Evolutionary conservation across 2,113 vertebrate species (phyloP), one percentile per base, ranked within the genome.

Genomic region (Chrysochloris asiatica): DNA sequence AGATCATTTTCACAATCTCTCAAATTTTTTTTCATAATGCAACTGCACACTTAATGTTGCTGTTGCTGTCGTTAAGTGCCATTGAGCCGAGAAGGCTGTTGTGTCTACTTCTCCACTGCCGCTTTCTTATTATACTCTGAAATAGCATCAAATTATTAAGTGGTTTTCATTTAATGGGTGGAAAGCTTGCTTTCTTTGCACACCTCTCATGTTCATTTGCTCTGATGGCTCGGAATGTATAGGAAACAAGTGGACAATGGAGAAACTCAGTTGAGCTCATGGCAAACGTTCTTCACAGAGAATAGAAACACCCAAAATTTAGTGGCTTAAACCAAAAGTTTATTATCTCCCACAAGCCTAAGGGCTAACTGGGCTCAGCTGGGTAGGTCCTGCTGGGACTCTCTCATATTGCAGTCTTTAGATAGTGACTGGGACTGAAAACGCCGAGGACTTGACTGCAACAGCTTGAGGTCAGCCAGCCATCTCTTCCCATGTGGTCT

Each of bases 161-260:
- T 28, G 12, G 19, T 79, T 81, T 75, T 67, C 50, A 80, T 61
- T 36, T 3, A 4, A 19, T 52, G 45, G 9, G 36, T 30, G 2
- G n/a, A 50, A 71, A 38, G 52, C 59, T 50, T 77, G 71, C 41
- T 84, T 41, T 76, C 22, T 61, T 59, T 41, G 10, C 47, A 59
- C 21, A 26, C 24, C 28, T 77, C 28, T 67, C n/a, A 24, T 54
- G n/a, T n/a, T 69, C 24, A 48, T 77, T 48, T 38, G 10, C 13
- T 4, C 26, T 14, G 8, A 72, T 71, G 52, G 50, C n/a, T 56
- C 33, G 38, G 36, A 61, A 69, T 65, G 50, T 84, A 45, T 36
- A 54, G 61, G 86, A 77, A 81, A 88, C n/a, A 67, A 47, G 24
- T 80, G 17, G 89, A 75, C 69, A 78, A 73, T 75, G 43, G 81